Base-by-base conservation (phyloP, 2,113 vertebrate species). In the cat (Felis catus) region DNA sequence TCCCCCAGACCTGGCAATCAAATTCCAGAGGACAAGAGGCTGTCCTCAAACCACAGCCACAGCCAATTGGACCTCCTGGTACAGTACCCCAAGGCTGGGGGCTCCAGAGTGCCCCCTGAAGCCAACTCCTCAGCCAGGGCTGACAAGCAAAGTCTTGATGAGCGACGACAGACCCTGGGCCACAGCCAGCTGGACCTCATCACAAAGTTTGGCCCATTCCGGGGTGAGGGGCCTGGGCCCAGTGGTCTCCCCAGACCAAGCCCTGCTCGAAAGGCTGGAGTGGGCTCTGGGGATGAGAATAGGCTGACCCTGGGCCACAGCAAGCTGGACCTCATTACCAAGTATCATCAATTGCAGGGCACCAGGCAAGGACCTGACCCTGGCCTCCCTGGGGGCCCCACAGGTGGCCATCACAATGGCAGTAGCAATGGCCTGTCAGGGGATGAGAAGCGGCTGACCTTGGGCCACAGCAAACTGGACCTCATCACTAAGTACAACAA, bases 381-480 rank as follows among this genome's bases (percentile, higher is more conserved):
- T 39, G 96, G 94, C 71, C 58, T 98, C 66, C 18, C 97, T 16
- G 45, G 95, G 83, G 81, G 9, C 53, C 66, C 96, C 27, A 53
- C 41, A 33, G 61, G 90, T 63, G 81, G 89, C 61, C 97, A 96
- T n/a, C 61, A 7, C 63, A 97, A 92, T 13, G 86, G 97, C 25
- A 96, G 33, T 53, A 95, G 76, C 92, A 95, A 79, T 36, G 97
- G 94, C 29, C 51, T 94, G 5, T 95, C 70, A 79, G 90, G 73
- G 78, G 97, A 98, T 0, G 99, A 99, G 97, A 99, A 99, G 51
- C 98, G 99, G 58, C 97, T 99, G 99, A 99, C 99, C 8, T 98
- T 99, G 23, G 99, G 99, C 48, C 99, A 99, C 98, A 99, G 99
- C 98, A 99, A 99, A 96, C 98, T 99, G 97, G 99, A 99, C 98